Evolutionary conservation across 2,113 vertebrate genomes (phyloP).

Genomic region (Amazona guildingii): DNA sequence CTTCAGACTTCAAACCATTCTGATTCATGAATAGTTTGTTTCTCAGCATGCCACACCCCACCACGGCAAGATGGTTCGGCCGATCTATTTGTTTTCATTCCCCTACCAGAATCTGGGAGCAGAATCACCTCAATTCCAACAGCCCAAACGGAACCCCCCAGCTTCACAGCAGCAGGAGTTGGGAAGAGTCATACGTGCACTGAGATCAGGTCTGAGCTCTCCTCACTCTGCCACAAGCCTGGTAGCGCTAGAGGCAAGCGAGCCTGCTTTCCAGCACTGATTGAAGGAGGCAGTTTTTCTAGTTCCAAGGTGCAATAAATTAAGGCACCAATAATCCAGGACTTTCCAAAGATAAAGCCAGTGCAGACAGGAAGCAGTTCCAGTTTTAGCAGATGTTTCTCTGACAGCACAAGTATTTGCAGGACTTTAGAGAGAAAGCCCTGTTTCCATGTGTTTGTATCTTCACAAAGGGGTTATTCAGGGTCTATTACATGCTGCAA

Average conservation of each 20-base stretch:
- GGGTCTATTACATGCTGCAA: rapidly evolving
- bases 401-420: neutral
- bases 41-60: neutral
- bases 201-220: neutral
- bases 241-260: neutral
- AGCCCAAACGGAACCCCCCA: neutral
- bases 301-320: neutral
- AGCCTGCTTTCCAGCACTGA: neutral
- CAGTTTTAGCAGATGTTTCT: neutral
- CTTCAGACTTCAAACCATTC: neutral
- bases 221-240: neutral
- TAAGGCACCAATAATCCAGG: constrained; percentile 22
- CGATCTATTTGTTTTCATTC: neutral
- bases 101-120: neutral
- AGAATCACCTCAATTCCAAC: neutral
- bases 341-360: neutral
- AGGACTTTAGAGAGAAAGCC: neutral
- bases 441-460: rapidly evolving
- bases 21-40: neutral
- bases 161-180: neutral
- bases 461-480: neutral
- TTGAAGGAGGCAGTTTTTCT: neutral
- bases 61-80: neutral
- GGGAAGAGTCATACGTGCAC: rapidly evolving
- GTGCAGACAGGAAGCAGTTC: neutral